Conservation (phyloP, 2,888 invertebrate species). For the Andrena hattorfiana region DNA sequence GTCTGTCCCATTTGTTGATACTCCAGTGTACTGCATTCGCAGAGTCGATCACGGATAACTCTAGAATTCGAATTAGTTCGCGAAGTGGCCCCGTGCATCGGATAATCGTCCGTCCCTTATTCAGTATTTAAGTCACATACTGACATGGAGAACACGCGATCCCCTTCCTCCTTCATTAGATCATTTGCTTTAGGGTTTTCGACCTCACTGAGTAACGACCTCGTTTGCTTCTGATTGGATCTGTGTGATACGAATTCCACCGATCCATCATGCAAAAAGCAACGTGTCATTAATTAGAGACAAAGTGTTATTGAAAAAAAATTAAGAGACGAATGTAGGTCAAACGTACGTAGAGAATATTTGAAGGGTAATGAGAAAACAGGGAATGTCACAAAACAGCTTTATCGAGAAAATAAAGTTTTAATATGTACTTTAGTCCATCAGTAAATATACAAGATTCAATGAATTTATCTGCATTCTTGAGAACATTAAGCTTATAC, state of each 20-base stretch:
- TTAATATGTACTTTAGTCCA: too few relatives aligned
- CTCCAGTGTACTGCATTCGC: constrained; percentile 5
- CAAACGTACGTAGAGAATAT: too few relatives aligned
- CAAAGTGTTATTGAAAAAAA: too few relatives aligned
- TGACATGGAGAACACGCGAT: constrained; percentile 37
- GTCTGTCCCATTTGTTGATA: constrained; percentile 38
- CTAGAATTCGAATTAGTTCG: constrained; percentile 34
- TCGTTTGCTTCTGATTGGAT: constrained; percentile 5
- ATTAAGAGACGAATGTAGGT: too few relatives aligned
- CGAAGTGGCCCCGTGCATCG: constrained; percentile 45
- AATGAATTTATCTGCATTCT: too few relatives aligned
- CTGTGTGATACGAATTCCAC: not conserved
- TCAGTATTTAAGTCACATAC: constrained; percentile 56
- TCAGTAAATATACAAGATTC: too few relatives aligned
- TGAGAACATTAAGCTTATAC: too few relatives aligned
- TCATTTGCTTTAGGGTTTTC: constrained; percentile 27
- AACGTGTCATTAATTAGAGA: too few relatives aligned
- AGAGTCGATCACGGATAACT: constrained; percentile 5
- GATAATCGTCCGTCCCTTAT: constrained; percentile 47
- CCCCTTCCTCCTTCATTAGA: constrained; percentile 15
- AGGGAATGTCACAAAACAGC: too few relatives aligned
- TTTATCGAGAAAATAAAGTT: too few relatives aligned
- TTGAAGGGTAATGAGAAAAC: too few relatives aligned
- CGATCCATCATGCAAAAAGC: too few relatives aligned
- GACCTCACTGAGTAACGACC: constrained; percentile 23